These are phyloP conservation scores for Myrmecophaga tridactyla DNA, from an alignment of 2,113 vertebrate genomes.

Conservation along the genomic window DNA sequence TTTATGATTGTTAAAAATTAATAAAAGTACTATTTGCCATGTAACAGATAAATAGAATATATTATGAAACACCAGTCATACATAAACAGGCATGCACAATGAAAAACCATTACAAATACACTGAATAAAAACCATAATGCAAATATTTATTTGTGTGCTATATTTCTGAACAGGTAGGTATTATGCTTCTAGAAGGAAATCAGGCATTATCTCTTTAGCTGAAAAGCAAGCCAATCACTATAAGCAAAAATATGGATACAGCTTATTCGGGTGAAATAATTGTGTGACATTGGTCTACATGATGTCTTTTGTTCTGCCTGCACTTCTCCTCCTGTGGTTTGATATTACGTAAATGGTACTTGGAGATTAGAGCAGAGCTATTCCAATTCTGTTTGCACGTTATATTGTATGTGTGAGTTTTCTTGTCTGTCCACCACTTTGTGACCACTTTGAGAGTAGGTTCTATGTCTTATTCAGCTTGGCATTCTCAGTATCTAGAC, in stretches of 20 bases:
- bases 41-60: background rate
- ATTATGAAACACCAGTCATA: background rate
- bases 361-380: background rate
- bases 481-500: background rate
- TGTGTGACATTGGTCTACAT: background rate
- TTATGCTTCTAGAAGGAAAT: background rate
- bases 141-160: background rate
- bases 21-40: background rate
- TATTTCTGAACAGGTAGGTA: background rate
- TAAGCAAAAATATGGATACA: conserved; percentile 15
- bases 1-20: background rate
- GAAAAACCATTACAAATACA: background rate
- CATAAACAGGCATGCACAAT: background rate
- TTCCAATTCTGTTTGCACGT: background rate
- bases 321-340: background rate
- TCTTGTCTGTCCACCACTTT: background rate
- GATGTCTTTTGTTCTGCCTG: background rate
- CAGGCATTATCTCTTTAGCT: background rate
- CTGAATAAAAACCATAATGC: background rate
- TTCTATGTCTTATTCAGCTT: background rate
- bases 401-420: background rate
- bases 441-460: background rate
- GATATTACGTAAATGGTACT: background rate
- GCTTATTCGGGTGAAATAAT: background rate
- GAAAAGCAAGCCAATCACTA: background rate